Evolutionary conservation across 2,797 vertebrate genomes (phyloP).

Genomic region (Lutra lutra): DNA sequence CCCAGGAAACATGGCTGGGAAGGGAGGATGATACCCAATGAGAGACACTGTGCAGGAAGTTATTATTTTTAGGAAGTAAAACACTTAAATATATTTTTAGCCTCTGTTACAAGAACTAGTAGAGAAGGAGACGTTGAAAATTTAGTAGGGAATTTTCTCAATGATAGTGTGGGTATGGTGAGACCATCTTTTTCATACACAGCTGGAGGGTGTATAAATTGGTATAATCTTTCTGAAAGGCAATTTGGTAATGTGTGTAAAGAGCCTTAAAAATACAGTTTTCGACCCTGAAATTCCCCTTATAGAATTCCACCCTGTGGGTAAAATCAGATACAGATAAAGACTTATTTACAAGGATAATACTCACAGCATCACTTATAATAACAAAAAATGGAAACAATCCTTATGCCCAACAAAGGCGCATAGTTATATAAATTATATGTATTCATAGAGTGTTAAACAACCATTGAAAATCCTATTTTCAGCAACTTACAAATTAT

Average conservation of each 20-base stretch:
- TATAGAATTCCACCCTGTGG: not conserved
- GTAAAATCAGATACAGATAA: constrained; percentile 50
- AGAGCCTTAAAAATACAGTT: constrained; percentile 53
- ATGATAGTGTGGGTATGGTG: constrained; percentile 11
- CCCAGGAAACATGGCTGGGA: not conserved
- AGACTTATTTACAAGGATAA: constrained; percentile 45
- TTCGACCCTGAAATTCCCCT: constrained; percentile 32
- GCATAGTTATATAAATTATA: constrained; percentile 62
- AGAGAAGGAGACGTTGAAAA: not conserved
- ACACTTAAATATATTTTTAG: constrained; percentile 43
- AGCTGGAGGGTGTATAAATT: constrained; percentile 63
- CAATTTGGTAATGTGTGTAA: constrained; percentile 60
- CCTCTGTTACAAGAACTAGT: not conserved
- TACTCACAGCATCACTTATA: constrained; percentile 65
- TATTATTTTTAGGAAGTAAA: constrained; percentile 44
- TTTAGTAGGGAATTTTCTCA: constrained; percentile 59
- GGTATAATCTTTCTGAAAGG: constrained; percentile 70
- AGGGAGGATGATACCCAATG: not conserved
- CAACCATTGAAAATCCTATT: constrained; percentile 41
- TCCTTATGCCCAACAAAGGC: constrained; percentile 29
- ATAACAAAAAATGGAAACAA: constrained; percentile 64
- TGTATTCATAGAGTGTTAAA: not conserved
- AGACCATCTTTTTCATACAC: constrained; percentile 58
- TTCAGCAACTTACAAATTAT: constrained; percentile 41
- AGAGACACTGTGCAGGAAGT: not conserved